Conservation (phyloP, 2,113 vertebrate genomes). For the Synodontis membranacea region DNA sequence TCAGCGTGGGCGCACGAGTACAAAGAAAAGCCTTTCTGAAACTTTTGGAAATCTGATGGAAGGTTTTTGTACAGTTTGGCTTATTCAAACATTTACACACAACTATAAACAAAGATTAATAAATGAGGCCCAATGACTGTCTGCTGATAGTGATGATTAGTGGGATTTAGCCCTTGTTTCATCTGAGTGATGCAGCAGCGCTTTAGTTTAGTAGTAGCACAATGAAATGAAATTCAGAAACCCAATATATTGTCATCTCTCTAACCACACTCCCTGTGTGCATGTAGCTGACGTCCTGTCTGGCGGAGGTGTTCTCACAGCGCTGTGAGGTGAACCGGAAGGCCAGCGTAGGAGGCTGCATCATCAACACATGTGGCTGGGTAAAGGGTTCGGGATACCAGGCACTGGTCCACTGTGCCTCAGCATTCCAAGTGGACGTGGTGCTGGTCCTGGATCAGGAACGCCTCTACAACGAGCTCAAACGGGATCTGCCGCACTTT, state of each 20-base stretch:
- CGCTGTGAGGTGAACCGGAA: constrained; percentile 94
- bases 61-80: not conserved
- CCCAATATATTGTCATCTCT: not conserved
- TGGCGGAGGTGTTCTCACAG: constrained; percentile 94
- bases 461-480: constrained; percentile 94
- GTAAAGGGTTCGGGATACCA: constrained; percentile 97
- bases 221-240: not conserved
- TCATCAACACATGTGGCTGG: constrained; percentile 98
- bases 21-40: not conserved
- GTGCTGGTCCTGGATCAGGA: constrained; percentile 97
- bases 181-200: not conserved
- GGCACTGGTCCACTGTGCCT: constrained; percentile 92
- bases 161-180: not conserved
- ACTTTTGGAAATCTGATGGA: not conserved
- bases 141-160: not conserved
- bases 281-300: constrained; percentile 85
- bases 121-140: not conserved
- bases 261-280: not conserved
- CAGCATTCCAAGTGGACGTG: constrained; percentile 95
- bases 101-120: not conserved
- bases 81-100: not conserved
- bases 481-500: constrained; percentile 93
- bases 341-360: constrained; percentile 90
- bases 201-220: not conserved
- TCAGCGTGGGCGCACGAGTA: not conserved